Conservation (phyloP, 2,797 vertebrate genomes). For the Ispidina picta region DNA sequence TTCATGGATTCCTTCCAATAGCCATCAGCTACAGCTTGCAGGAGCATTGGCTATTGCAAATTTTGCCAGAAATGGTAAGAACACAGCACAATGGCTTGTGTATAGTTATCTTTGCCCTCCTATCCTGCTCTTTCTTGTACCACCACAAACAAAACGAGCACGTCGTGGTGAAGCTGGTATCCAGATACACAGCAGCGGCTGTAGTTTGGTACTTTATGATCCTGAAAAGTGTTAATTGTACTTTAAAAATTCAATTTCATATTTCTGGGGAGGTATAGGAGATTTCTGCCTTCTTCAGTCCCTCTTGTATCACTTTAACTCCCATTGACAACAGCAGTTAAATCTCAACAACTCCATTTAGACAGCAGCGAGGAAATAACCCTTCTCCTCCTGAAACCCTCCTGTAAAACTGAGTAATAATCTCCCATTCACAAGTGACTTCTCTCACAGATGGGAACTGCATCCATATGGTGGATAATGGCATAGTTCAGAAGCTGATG, state of each 20-base stretch:
- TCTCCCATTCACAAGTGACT: slow-evolving; percentile 1
- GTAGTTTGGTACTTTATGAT: not conserved
- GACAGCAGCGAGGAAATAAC: not conserved
- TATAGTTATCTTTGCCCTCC: not conserved
- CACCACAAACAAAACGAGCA: not conserved
- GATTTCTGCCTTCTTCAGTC: not conserved
- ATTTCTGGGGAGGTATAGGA: not conserved
- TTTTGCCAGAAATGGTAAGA: slow-evolving; percentile 95
- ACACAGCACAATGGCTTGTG: not conserved
- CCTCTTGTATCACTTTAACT: not conserved
- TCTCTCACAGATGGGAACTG: slow-evolving; percentile 90
- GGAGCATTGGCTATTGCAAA: slow-evolving; percentile 96
- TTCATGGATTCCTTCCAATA: slow-evolving; percentile 96
- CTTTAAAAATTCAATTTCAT: not conserved
- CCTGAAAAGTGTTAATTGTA: not conserved
- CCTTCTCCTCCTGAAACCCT: not conserved
- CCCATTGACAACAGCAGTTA: not conserved
- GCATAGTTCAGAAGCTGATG: slow-evolving; percentile 94
- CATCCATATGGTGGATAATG: slow-evolving; percentile 98
- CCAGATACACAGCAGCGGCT: not conserved
- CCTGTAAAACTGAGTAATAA: not conserved
- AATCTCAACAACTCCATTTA: not conserved
- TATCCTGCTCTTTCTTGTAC: not conserved
- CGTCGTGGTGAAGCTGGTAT: not conserved
- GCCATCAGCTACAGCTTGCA: slow-evolving; percentile 96